Base-by-base conservation (phyloP, 2,113 vertebrate genomes). In the Myiagra hebetior region DNA sequence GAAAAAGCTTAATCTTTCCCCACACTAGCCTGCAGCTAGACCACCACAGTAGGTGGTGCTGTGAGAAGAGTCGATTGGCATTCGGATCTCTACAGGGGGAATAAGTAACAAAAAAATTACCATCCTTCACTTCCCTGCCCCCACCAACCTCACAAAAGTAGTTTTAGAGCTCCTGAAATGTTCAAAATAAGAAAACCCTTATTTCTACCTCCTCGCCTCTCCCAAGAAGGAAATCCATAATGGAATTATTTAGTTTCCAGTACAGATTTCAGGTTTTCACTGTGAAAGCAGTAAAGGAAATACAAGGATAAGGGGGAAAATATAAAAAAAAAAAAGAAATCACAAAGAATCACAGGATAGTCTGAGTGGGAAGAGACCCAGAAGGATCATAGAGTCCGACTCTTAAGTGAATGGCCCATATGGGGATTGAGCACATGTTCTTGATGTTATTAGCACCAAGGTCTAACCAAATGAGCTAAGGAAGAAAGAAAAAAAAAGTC, bases 1-100 rank as follows among this genome's bases (percentile, higher is more conserved):
- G 64, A 81, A 93, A 96, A 97, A 82, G 37, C 75, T 93, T 96
- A 89, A 97, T 97, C 59, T 96, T 57, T 91, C 65, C 33, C 35
- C 16, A 9, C 52, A 52, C 15, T 87, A 49, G 76, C 89, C 94
- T 94, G 87, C 65, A 97, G 96, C 87, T 85, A 95, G 68, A 91
- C 88, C 69, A 63, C 79, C 87, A 89, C 76, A 77, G 79, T 85
- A 95, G 79, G 87, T 93, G 82, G 65, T 95, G 50, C 82, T 96
- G 69, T 92, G 80, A 80, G 70, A 93, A 78, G 50, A 85, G 31
- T 78, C 64, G 47, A 31, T 57, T 70, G 81, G 81, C 76, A 89
- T 65, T 67, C 0, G 1, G 31, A 39, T 79, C 74, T 87, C 91
- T 87, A 63, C 65, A 89, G 79, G 85, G 60, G 74, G 14, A 93